Conservation (phyloP, 2,113 vertebrate genomes). For the Ellobius talpinus region DNA sequence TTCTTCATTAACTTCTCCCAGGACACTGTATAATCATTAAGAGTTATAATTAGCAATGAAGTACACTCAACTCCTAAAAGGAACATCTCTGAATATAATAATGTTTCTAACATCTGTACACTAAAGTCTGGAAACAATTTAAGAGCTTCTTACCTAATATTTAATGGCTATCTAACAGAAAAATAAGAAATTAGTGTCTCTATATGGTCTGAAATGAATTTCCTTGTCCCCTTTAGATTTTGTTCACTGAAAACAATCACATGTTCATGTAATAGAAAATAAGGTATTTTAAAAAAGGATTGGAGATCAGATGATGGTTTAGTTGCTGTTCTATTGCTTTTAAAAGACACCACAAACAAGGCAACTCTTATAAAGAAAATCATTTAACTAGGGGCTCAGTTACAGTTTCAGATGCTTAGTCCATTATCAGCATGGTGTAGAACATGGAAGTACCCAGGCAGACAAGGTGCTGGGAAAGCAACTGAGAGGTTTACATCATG, state of each 20-base stretch:
- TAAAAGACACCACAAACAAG: neutral
- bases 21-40: slow-evolving; percentile 60
- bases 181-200: slow-evolving; percentile 62
- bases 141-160: neutral
- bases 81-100: slow-evolving; percentile 71
- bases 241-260: slow-evolving; percentile 47
- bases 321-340: neutral
- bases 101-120: slow-evolving; percentile 72
- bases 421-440: neutral
- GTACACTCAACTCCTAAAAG: slow-evolving; percentile 72
- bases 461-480: neutral
- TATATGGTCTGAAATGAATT: slow-evolving; percentile 56
- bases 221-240: slow-evolving; percentile 33
- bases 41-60: slow-evolving; percentile 71
- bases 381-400: neutral
- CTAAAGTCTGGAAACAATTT: slow-evolving; percentile 65
- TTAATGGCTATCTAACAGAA: slow-evolving; percentile 59
- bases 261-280: slow-evolving; percentile 34
- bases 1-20: slow-evolving; percentile 63
- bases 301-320: neutral
- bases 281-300: neutral
- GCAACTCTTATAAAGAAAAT: neutral
- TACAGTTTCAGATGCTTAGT: neutral
- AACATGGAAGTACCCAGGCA: neutral
- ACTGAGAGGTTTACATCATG: too few species aligned